A percentile compares a stretch with the other conserved stretches of the same genome.
These are phyloP conservation scores for Drosophila lacicola DNA, from an alignment of 2,888 invertebrate species.

Conservation along the genomic window DNA sequence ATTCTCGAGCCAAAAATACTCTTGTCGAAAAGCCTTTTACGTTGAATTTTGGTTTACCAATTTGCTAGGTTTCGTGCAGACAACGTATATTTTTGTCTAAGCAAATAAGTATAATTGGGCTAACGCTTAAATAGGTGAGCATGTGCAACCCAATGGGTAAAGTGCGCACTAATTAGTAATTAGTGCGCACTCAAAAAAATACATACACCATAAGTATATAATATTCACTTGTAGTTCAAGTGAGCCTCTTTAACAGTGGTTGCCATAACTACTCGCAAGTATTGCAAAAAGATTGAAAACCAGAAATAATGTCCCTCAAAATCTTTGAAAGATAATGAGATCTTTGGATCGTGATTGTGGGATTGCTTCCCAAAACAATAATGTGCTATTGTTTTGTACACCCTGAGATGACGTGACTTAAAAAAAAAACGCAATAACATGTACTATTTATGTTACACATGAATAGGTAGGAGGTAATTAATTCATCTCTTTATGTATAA, in stretches of 20 bases:
- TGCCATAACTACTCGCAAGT: conserved; percentile 14
- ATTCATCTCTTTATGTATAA: conserved; percentile 3
- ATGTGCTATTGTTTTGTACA: conserved; percentile 47
- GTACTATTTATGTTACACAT: conserved; percentile 20
- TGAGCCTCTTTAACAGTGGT: conserved; percentile 8
- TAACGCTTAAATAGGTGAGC: conserved; percentile 5
- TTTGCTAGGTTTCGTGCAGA: conserved; percentile 8
- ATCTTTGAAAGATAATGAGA: conserved; percentile 22
- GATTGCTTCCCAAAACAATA: conserved; percentile 43
- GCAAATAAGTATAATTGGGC: conserved; percentile 27
- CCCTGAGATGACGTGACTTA: conserved; percentile 28
- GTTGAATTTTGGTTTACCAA: conserved; percentile 35
- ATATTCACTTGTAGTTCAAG: conserved; percentile 1
- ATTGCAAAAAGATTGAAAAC: conserved; percentile 24
- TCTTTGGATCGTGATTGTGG: conserved; percentile 12
- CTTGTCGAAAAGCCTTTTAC: conserved; percentile 43
- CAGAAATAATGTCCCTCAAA: conserved; percentile 25
- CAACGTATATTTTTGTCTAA: conserved; percentile 8
- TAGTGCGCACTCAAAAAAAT: not conserved
- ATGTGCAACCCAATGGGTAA: conserved; percentile 23
- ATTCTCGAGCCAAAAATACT: conserved; percentile 50
- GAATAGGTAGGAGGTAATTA: not conserved
- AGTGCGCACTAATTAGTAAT: not conserved
- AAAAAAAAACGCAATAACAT: conserved; percentile 21
- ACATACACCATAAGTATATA: not conserved